Percentiles rank a stretch among this genome's conserved stretches.
These are phyloP conservation scores for Oreochromis mossambicus DNA, from an alignment of 2,797 vertebrate species.

Conservation along the genomic window DNA sequence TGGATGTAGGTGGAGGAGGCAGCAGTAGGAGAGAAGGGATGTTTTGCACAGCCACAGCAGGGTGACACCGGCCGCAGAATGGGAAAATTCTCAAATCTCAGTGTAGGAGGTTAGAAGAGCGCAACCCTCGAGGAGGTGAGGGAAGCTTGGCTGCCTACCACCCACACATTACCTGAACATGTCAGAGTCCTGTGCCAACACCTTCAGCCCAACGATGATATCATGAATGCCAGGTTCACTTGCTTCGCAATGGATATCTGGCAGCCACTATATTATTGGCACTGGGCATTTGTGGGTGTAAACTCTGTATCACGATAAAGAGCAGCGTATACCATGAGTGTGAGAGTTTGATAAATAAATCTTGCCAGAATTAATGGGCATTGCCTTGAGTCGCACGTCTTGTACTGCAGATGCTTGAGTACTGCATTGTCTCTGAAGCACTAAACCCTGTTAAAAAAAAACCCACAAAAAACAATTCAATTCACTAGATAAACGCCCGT, in stretches of 20 bases:
- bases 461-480: not conserved
- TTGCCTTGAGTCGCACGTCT: not conserved
- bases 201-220: slow-evolving; percentile 62
- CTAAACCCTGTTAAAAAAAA: slow-evolving; percentile 43
- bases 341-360: not conserved
- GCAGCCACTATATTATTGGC: slow-evolving; percentile 4
- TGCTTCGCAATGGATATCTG: slow-evolving; percentile 43
- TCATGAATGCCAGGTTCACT: slow-evolving; percentile 60
- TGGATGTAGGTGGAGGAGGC: slow-evolving; percentile 70
- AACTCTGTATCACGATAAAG: slow-evolving; percentile 11
- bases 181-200: slow-evolving; percentile 51
- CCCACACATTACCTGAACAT: slow-evolving; percentile 62
- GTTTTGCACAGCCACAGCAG: slow-evolving; percentile 61
- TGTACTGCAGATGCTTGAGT: slow-evolving; percentile 29
- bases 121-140: slow-evolving; percentile 63
- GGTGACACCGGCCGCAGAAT: slow-evolving; percentile 55
- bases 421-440: slow-evolving; percentile 61
- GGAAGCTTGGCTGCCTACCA: slow-evolving; percentile 56
- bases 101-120: slow-evolving; percentile 63
- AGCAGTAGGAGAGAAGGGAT: slow-evolving; percentile 54
- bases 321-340: not conserved
- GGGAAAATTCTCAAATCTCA: slow-evolving; percentile 59
- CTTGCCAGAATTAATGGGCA: not conserved
- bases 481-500: slow-evolving; percentile 50
- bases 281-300: slow-evolving; percentile 25